These are phyloP conservation scores for Arctocebus calabarensis DNA, from an alignment of 2,797 vertebrate genomes.

Conservation along the genomic window DNA sequence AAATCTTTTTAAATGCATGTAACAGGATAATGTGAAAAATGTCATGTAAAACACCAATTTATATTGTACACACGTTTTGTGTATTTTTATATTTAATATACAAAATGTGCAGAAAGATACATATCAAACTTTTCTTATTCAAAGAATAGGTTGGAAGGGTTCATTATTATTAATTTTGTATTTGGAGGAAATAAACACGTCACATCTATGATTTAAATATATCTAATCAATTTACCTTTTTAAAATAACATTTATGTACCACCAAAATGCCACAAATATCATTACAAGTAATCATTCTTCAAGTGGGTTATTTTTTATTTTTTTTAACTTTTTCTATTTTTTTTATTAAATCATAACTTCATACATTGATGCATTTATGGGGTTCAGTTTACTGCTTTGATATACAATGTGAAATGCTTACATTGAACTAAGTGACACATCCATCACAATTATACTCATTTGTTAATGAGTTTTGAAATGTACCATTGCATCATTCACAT, in stretches of 20 bases:
- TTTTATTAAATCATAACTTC: too few relatives aligned
- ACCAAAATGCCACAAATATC: neutral
- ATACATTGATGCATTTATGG: too few relatives aligned
- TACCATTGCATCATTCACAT: too few relatives aligned
- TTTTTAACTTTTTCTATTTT: too few relatives aligned
- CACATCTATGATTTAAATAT: neutral
- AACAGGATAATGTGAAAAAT: neutral
- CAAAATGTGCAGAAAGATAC: neutral
- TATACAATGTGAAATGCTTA: too few relatives aligned
- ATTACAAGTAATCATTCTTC: neutral
- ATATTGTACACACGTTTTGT: neutral
- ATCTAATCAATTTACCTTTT: conserved; percentile 1
- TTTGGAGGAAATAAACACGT: neutral
- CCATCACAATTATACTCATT: too few relatives aligned
- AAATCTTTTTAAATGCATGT: neutral
- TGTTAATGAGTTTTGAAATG: too few relatives aligned
- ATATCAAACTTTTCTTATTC: neutral
- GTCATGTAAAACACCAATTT: neutral
- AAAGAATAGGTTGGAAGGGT: too few relatives aligned
- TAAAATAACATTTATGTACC: neutral
- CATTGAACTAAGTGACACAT: too few relatives aligned
- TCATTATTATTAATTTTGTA: neutral
- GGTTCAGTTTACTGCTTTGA: too few relatives aligned
- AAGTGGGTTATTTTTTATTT: too few relatives aligned
- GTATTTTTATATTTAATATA: neutral